Evolutionary conservation across 2,888 invertebrate species (phyloP).

Genomic region (Pardosa pseudoannulata): DNA sequence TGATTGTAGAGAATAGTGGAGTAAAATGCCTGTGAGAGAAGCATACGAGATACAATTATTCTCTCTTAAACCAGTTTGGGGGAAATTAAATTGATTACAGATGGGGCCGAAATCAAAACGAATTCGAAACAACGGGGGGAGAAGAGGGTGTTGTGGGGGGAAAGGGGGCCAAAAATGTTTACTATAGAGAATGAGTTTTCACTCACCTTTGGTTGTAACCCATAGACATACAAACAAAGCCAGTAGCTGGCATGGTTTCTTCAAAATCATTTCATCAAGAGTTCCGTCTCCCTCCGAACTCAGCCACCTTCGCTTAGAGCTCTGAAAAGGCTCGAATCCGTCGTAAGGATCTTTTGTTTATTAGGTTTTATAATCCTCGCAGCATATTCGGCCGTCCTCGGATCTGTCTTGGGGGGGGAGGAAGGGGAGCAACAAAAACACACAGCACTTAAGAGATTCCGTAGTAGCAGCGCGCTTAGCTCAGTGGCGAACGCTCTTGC

Average conservation of each 20-base stretch:
- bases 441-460: constrained; percentile 29
- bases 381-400: constrained; percentile 42
- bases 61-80: not conserved
- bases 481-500: constrained; percentile 4
- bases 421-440: constrained; percentile 31
- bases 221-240: constrained; percentile 71
- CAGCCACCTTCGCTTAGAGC: constrained; percentile 29
- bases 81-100: constrained; percentile 43
- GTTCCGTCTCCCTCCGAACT: constrained; percentile 39
- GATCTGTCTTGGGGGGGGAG: not conserved
- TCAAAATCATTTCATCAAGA: constrained; percentile 73
- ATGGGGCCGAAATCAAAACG: constrained; percentile 38
- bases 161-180: too few relatives aligned
- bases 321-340: constrained; percentile 22
- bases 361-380: constrained; percentile 32
- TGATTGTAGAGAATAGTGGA: too few relatives aligned
- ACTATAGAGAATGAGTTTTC: too few relatives aligned
- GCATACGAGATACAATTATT: not conserved
- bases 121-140: constrained; percentile 5
- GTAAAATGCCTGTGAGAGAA: not conserved
- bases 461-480: constrained; percentile 21
- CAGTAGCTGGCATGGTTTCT: constrained; percentile 73
- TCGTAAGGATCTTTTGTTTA: constrained; percentile 35
- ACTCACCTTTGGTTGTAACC: constrained; percentile 63
- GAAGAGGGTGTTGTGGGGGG: too few relatives aligned